Evolutionary conservation across 2,113 vertebrate genomes (phyloP).

Genomic region (Meles meles): DNA sequence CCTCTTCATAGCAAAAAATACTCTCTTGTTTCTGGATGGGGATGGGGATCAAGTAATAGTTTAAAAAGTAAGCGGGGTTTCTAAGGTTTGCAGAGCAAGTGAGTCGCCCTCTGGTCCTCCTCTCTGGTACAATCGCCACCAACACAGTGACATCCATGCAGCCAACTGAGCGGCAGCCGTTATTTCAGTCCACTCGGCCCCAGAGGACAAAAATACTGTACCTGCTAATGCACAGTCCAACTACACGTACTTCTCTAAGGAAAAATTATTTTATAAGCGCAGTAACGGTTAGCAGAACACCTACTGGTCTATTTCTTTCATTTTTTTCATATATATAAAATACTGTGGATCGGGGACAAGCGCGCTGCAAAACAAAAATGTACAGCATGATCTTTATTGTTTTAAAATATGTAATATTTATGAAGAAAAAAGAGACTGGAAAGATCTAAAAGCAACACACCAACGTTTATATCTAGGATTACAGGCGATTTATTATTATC

Average conservation of each 20-base stretch:
- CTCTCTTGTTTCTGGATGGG: not conserved
- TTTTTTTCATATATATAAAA: not conserved
- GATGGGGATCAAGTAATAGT: not conserved
- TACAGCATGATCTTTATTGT: not conserved
- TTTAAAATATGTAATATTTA: conserved; percentile 22
- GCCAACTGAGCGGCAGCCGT: not conserved
- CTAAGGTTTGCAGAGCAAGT: not conserved
- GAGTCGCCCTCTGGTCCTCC: not conserved
- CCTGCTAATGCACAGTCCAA: not conserved
- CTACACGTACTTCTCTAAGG: not conserved
- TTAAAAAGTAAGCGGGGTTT: not conserved
- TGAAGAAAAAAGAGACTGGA: not conserved
- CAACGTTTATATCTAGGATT: not conserved
- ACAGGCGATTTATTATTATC: not conserved
- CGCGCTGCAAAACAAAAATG: not conserved
- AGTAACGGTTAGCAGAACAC: not conserved
- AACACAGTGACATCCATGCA: fast-evolving
- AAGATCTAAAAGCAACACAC: not conserved
- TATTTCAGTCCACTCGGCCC: not conserved
- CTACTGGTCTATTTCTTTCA: not conserved
- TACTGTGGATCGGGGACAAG: not conserved
- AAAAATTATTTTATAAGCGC: not conserved
- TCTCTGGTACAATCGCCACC: not conserved
- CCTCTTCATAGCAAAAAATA: not conserved
- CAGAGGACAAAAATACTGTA: not conserved